These are phyloP conservation scores for Ageneiosus marmoratus DNA, from an alignment of 2,113 vertebrate genomes.

Conservation along the genomic window DNA sequence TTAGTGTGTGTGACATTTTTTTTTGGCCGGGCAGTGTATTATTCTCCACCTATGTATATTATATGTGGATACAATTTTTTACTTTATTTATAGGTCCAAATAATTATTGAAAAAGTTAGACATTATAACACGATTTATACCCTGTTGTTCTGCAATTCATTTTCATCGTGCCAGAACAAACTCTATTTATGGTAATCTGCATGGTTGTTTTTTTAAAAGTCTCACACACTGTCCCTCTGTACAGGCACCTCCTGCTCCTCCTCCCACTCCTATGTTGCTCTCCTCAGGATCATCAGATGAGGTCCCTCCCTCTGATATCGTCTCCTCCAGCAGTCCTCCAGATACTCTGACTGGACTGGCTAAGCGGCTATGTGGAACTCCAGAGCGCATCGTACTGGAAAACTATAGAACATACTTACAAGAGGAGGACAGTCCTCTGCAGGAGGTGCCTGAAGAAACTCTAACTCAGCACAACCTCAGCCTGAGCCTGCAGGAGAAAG, in stretches of 20 bases:
- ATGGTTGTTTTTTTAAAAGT: not conserved
- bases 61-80: not conserved
- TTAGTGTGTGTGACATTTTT: too few species aligned
- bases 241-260: slow-evolving; percentile 23
- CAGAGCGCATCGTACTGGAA: slow-evolving; percentile 89
- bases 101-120: not conserved
- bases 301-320: slow-evolving; percentile 52
- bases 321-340: slow-evolving; percentile 42
- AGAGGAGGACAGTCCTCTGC: slow-evolving; percentile 50
- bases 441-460: slow-evolving; percentile 87
- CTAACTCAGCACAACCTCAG: slow-evolving; percentile 87
- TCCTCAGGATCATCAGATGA: slow-evolving; percentile 47
- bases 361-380: slow-evolving; percentile 78
- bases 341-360: slow-evolving; percentile 73
- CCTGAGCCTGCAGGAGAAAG: slow-evolving; percentile 74
- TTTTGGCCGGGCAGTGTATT: too few species aligned
- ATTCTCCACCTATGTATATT: not conserved
- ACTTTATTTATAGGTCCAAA: not conserved
- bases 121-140: not conserved
- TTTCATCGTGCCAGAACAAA: not conserved
- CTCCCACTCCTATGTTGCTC: slow-evolving; percentile 1
- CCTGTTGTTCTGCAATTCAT: not conserved
- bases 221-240: not conserved
- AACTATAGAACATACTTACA: slow-evolving; percentile 76
- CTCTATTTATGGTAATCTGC: slow-evolving; percentile 14